Evolutionary conservation across 2,888 invertebrate genomes (phyloP).

Genomic region (Drosophila ezoana): DNA sequence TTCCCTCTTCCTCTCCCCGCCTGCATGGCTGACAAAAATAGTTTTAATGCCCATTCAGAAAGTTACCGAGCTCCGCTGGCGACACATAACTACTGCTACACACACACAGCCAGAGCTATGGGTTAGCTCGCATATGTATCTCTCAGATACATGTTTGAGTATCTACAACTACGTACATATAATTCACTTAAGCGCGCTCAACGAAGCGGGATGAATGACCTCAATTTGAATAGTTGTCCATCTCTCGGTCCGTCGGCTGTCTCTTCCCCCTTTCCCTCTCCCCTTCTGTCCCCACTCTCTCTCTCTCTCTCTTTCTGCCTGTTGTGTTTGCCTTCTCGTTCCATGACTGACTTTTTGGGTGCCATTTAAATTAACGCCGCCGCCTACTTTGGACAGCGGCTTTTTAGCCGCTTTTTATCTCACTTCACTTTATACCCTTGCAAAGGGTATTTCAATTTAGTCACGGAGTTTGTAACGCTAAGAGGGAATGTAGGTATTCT

Average conservation of each 20-base stretch:
- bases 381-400: conserved; percentile 68
- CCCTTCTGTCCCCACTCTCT: conserved; percentile 2
- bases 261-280: conserved; percentile 5
- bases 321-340: conserved; percentile 50
- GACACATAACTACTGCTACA: conserved; percentile 42
- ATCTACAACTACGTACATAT: conserved; percentile 43
- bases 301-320: not conserved
- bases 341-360: conserved; percentile 69
- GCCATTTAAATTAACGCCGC: conserved; percentile 77
- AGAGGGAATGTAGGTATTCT: no score
- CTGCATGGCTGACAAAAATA: conserved; percentile 47
- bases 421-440: not conserved
- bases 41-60: conserved; percentile 34
- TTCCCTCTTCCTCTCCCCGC: conserved; percentile 10
- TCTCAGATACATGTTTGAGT: conserved; percentile 32
- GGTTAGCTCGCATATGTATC: conserved; percentile 32
- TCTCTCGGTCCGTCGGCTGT: conserved; percentile 35
- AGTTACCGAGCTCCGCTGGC: conserved; percentile 22
- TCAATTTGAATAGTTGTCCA: conserved; percentile 80
- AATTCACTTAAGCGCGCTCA: conserved; percentile 82
- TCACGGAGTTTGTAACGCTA: no score
- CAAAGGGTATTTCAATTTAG: no score
- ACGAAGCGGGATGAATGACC: conserved; percentile 82
- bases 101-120: conserved; percentile 16
- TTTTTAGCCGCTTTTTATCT: conserved; percentile 57